Evolutionary conservation across 1,140 invertebrate genomes (phyloP), one percentile per base, ranked within the genome.

Genomic region (Psix sp.): DNA sequence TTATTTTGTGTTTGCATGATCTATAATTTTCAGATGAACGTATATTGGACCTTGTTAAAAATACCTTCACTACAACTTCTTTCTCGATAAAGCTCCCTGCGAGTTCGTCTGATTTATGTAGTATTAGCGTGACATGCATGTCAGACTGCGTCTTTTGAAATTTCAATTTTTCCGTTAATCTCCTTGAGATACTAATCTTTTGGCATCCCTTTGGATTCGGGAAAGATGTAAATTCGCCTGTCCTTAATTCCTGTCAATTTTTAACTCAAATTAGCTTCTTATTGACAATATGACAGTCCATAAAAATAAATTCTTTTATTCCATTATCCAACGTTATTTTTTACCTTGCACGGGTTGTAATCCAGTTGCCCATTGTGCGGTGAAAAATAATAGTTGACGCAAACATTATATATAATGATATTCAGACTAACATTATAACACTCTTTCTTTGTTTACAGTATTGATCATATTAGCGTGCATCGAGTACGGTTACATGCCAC

Each of bases 401-500:
- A n/a, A n/a, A n/a, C n/a, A n/a, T n/a, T n/a, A n/a, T n/a, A n/a
- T n/a, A n/a, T n/a, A n/a, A n/a, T n/a, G n/a, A n/a, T n/a, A n/a
- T n/a, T n/a, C n/a, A n/a, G n/a, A n/a, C n/a, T n/a, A n/a, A n/a
- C n/a, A 29, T 29, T 29, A 3, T 29, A 29, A 29, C 7, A 10
- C 6, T 29, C 33, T 63, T 24, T 3, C 33, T 49, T 62, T 17
- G 11, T 21, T 88, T 85, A 39, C 81, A 90, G 89, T 89, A n/a
- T 14, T 80, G 0, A 18, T 79, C 0, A 29, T 88, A 0, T 52
- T 88, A 16, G 74, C 46, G 4, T 26, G 90, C 10, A 75, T 90
- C 35, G 89, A 91, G 75, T 82, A 87, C 10, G 88, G 87, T 13
- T 45, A 85, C 0, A 31, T 91, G 1, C 90, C 90, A 0, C 83